Evolutionary conservation across 2,797 vertebrate species (phyloP).

Genomic region (Acipenser oxyrinchus): DNA sequence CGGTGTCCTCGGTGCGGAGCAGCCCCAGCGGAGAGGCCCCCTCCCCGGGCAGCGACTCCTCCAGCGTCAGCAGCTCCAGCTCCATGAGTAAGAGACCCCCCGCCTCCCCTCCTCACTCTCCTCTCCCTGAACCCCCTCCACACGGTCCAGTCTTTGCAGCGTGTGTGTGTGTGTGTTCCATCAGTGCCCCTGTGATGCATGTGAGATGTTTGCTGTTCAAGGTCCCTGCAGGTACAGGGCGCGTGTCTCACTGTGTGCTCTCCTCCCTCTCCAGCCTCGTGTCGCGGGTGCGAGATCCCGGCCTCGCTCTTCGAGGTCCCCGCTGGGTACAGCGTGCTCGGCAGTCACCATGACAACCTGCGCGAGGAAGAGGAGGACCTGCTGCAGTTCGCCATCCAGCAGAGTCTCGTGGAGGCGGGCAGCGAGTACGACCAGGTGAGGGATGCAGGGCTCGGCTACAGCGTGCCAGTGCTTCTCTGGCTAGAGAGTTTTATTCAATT

Average conservation of each 20-base stretch:
- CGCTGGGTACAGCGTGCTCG: conserved; percentile 80
- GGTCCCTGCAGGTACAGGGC: neutral
- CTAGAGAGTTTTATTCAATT: no score
- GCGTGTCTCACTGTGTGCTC: fast-evolving
- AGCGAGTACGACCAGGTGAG: conserved; percentile 90
- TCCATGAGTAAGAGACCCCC: conserved; percentile 67
- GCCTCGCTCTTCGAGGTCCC: conserved; percentile 83
- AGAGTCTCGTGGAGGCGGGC: conserved; percentile 90
- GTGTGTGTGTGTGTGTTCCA: neutral
- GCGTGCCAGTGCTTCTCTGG: neutral
- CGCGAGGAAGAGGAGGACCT: conserved; percentile 89
- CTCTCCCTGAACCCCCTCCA: neutral
- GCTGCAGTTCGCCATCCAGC: conserved; percentile 93
- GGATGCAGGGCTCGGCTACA: neutral
- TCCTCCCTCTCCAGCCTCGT: conserved; percentile 61
- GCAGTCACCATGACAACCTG: conserved; percentile 78
- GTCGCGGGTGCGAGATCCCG: conserved; percentile 81
- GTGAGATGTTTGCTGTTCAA: conserved; percentile 1
- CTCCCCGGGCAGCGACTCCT: conserved; percentile 87
- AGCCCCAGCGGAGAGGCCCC: conserved; percentile 74
- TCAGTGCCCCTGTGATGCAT: no score
- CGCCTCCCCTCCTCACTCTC: neutral
- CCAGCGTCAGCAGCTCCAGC: conserved; percentile 92
- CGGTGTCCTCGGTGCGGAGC: conserved; percentile 57
- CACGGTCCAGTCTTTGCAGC: no score